Conservation (phyloP, 2,797 vertebrate species). For the Labroides dimidiatus region DNA sequence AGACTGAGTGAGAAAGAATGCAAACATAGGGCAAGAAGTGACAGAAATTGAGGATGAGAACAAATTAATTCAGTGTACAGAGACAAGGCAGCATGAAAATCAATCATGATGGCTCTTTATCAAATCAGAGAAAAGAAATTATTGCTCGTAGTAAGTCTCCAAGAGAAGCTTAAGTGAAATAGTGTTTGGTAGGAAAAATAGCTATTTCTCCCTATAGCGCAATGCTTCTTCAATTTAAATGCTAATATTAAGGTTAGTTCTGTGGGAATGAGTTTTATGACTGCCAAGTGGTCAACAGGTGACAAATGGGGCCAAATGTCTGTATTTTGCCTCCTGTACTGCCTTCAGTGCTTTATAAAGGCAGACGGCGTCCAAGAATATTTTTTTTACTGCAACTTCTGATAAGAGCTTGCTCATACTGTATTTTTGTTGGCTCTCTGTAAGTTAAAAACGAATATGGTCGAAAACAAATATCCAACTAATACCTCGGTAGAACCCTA, state of each 20-base stretch:
- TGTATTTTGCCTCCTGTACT: not conserved
- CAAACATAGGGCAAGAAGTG: not conserved
- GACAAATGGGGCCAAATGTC: conserved; percentile 40
- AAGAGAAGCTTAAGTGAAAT: conserved; percentile 31
- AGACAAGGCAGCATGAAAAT: conserved; percentile 56
- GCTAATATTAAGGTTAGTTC: conserved; percentile 63
- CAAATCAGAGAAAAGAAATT: conserved; percentile 57
- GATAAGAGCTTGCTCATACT: not conserved
- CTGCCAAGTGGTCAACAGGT: conserved; percentile 36
- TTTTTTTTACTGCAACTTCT: not conserved
- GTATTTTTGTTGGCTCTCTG: not conserved
- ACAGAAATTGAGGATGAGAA: conserved; percentile 29
- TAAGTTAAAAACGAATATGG: too few species aligned
- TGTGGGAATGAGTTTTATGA: conserved; percentile 31
- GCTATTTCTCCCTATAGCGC: conserved; percentile 14
- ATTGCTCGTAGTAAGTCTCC: conserved; percentile 47
- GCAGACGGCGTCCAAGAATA: not conserved
- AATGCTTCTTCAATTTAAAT: conserved; percentile 67
- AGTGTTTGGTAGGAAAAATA: conserved; percentile 27
- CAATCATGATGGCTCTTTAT: conserved; percentile 70
- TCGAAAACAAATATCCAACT: too few species aligned
- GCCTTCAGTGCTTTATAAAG: too few species aligned
- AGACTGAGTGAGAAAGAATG: not conserved
- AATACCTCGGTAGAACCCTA: too few species aligned
- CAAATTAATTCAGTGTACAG: conserved; percentile 54